Evolutionary conservation across 2,113 vertebrate genomes (phyloP).

Genomic region (Ophthalmolycus amberensis): DNA sequence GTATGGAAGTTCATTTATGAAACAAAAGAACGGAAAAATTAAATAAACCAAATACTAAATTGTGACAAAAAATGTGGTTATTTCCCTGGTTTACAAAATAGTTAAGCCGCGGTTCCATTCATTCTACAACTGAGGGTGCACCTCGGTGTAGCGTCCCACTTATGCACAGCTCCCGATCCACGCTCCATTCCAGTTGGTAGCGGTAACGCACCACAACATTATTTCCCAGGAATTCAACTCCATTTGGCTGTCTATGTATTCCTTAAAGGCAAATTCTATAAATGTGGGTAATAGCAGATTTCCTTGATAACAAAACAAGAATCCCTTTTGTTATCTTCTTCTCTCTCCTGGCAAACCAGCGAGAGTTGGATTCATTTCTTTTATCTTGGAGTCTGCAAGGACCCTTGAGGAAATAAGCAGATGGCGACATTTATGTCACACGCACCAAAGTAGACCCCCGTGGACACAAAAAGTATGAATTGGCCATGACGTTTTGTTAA

Average conservation of each 20-base stretch:
- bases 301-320: background rate
- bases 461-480: background rate
- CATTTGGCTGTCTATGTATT: background rate
- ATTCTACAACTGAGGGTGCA: background rate
- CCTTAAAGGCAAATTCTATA: background rate
- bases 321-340: background rate
- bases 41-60: background rate
- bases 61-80: background rate
- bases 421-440: background rate
- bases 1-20: background rate
- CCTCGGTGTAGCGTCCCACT: background rate
- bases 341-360: background rate
- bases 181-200: no score
- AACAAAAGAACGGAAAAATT: background rate
- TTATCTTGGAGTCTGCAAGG: background rate
- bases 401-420: background rate
- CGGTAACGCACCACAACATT: background rate
- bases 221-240: background rate
- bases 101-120: no score
- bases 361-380: background rate
- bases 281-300: background rate
- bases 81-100: background rate
- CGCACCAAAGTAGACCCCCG: no score
- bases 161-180: no score
- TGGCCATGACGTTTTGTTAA: no score